phyloP scores from a whole-genome alignment of 2,113 vertebrate species.

The Phainopepla nitens region DNA sequence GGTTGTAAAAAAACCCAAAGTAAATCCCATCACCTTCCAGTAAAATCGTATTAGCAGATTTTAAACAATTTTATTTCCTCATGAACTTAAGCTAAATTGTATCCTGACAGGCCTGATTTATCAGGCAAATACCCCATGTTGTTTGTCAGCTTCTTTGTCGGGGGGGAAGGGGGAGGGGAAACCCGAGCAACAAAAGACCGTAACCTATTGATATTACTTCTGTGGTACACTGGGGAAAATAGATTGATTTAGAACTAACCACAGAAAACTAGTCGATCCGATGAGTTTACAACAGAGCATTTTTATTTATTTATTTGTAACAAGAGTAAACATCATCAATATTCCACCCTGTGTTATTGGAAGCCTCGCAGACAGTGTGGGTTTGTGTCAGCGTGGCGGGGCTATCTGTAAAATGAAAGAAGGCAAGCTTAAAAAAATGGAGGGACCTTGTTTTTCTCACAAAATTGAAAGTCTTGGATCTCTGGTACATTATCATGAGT shows the following conservation, averaged over 20 bases:
- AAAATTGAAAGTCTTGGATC: not conserved
- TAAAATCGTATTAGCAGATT: not conserved
- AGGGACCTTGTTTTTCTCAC: not conserved
- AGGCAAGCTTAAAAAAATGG: not conserved
- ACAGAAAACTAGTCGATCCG: constrained; percentile 34
- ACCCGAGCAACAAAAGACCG: constrained; percentile 45
- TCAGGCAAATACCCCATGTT: constrained; percentile 1
- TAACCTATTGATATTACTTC: constrained; percentile 48
- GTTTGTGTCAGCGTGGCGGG: not conserved
- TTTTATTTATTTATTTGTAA: constrained; percentile 53
- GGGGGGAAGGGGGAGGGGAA: constrained; percentile 42
- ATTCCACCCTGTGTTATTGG: not conserved
- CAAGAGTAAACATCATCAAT: constrained; percentile 22
- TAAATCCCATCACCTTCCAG: not conserved
- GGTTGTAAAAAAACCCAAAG: not conserved
- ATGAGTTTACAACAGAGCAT: constrained; percentile 19
- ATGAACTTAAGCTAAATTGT: not conserved
- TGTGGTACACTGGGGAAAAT: not conserved
- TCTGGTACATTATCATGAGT: not conserved
- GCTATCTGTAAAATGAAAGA: not conserved
- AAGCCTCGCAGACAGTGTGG: not conserved
- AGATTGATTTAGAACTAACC: constrained; percentile 38
- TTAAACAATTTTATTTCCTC: not conserved
- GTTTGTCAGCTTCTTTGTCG: constrained; percentile 48
- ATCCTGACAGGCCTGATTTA: not conserved